A percentile compares a stretch with the other conserved stretches of the same genome.
Conservation (phyloP, 1,140 invertebrate species). For the Drosophila ogumai region DNA sequence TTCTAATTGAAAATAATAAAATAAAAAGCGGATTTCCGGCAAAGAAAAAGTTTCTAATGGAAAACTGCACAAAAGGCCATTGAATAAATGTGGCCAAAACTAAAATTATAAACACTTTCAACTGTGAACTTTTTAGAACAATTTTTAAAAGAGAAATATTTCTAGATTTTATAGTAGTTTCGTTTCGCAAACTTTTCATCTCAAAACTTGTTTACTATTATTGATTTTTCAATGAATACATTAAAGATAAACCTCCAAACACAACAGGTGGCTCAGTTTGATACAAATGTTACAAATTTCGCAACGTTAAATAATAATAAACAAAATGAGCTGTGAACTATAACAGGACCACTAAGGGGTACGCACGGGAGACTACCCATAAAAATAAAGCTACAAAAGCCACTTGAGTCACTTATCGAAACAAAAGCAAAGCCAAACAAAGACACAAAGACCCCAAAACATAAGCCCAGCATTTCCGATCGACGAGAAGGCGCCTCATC, state of each 20-base stretch:
- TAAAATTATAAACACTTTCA: slow-evolving; percentile 8
- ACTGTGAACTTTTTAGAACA: neutral
- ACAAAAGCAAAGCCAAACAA: slow-evolving; percentile 38
- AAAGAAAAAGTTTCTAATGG: slow-evolving; percentile 24
- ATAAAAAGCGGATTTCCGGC: slow-evolving; percentile 3
- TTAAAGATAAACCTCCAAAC: neutral
- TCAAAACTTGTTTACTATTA: neutral
- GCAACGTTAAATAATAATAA: slow-evolving; percentile 19
- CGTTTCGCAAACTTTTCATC: neutral
- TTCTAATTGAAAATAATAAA: slow-evolving; percentile 56
- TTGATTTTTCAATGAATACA: neutral
- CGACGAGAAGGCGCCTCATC: neutral
- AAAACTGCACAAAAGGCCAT: slow-evolving; percentile 7
- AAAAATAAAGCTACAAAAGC: slow-evolving; percentile 54
- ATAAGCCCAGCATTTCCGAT: slow-evolving; percentile 52
- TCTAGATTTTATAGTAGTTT: neutral
- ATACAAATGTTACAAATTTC: neutral
- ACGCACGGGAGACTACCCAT: slow-evolving; percentile 14
- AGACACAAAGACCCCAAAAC: slow-evolving; percentile 30
- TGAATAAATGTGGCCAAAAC: slow-evolving; percentile 10
- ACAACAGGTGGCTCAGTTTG: slow-evolving; percentile 3
- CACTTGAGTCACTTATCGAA: slow-evolving; percentile 59
- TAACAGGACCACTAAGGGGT: slow-evolving; percentile 14
- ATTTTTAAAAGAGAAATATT: neutral
- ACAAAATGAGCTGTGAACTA: slow-evolving; percentile 42